Base-by-base conservation (phyloP, 1,140 invertebrate genomes). In the Piezodorus guildinii region DNA sequence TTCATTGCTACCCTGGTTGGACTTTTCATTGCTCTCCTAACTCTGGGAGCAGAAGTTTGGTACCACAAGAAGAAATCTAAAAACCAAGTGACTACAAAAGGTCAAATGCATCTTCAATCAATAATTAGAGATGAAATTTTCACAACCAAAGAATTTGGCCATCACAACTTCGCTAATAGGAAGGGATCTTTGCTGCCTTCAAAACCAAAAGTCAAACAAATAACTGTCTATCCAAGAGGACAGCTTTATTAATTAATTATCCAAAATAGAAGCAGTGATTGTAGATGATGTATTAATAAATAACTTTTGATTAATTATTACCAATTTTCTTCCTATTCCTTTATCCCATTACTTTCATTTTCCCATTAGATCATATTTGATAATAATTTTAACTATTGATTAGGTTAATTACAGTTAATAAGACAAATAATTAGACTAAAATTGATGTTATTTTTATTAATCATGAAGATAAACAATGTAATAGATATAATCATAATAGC, bases 1-100 rank as follows among this genome's bases (percentile, higher is more conserved):
- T 94, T 93, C 69, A 92, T 93, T 66, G 89, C 89, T 2, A 93
- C 90, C 0, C 74, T 92, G 0, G 88, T 90, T 70, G 91, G 90
- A 0, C 74, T 93, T 5, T 83, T 83, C 0, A 70, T 93, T 39
- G 89, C 89, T 0, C 88, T 93, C 85, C 71, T 91, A 5, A 90
- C 88, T 0, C 74, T 93, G 14, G 84, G 80, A 0, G 83, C 84
- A 65, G 89, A 93, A 73, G 84, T 93, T 0, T 75, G 90, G 39
- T 90, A 89, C 70, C 87, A 91, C 71, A 83, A 83, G 66, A 77
- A 79, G n/a, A 84, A 83, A 70, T 75, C 77, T n/a, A 76, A 74
- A 43, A 64, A 64, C 62, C 27, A 56, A 58, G 56, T n/a, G 2
- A 45, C 44, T 17, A 44, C 44, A 14, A 49, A 49, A 34, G 45